Conservation (phyloP, 2,797 vertebrate species). For the Ctenopoma kingsleyae region DNA sequence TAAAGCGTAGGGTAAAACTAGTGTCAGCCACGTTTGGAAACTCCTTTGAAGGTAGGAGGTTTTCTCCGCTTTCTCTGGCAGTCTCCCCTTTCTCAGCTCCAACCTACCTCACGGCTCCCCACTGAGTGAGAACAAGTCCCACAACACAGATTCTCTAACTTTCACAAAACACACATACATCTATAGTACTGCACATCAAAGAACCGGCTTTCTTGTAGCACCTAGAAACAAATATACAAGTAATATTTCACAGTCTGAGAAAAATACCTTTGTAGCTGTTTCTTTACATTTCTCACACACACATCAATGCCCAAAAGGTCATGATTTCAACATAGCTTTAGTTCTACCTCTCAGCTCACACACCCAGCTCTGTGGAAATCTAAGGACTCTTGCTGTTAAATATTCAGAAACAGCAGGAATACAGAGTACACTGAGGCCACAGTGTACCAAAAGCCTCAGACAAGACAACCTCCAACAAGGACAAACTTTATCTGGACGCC, state of each 20-base stretch:
- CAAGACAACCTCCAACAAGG: constrained; percentile 54
- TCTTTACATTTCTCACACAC: constrained; percentile 7
- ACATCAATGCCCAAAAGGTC: background rate
- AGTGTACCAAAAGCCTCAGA: constrained; percentile 26
- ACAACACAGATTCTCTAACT: background rate
- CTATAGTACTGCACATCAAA: background rate
- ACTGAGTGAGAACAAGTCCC: constrained; percentile 16
- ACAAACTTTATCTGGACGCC: constrained; percentile 29
- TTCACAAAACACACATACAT: constrained; percentile 17
- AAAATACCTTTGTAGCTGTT: constrained; percentile 23
- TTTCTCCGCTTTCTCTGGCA: constrained; percentile 27
- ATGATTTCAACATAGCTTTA: background rate
- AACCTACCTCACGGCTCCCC: constrained; percentile 9
- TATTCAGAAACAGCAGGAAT: constrained; percentile 50
- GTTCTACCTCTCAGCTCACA: background rate
- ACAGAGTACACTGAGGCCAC: constrained; percentile 23
- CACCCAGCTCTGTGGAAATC: constrained; percentile 12
- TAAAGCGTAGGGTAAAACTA: constrained; percentile 4
- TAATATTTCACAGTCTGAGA: constrained; percentile 34
- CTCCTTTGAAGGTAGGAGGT: constrained; percentile 4
- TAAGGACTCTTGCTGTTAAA: constrained; percentile 14
- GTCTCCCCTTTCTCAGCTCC: constrained; percentile 21
- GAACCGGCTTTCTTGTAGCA: constrained; percentile 26
- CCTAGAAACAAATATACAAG: constrained; percentile 24
- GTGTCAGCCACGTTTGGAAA: constrained; percentile 14